These are phyloP conservation scores for Lampris incognitus DNA, from an alignment of 2,113 vertebrate genomes.

Conservation along the genomic window DNA sequence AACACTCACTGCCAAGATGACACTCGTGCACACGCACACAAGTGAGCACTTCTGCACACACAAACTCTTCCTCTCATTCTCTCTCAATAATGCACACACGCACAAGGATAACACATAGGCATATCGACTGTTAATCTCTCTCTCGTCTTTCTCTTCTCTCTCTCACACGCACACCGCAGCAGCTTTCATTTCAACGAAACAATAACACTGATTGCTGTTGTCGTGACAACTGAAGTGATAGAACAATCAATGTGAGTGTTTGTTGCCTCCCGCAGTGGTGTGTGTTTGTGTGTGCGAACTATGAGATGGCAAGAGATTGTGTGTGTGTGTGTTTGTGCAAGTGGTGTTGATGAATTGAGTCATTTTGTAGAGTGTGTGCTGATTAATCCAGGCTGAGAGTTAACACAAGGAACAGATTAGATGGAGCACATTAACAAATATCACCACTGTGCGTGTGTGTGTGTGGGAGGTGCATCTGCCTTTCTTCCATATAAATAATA, in stretches of 20 bases:
- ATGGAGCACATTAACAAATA: conserved; percentile 77
- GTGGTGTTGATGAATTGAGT: conserved; percentile 75
- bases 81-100: conserved; percentile 3
- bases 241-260: conserved; percentile 79
- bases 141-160: conserved; percentile 6
- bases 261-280: conserved; percentile 46
- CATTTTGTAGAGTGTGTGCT: conserved; percentile 78
- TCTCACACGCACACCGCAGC: conserved; percentile 12
- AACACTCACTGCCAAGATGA: conserved; percentile 20
- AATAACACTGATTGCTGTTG: conserved; percentile 79
- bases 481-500: background rate
- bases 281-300: conserved; percentile 31
- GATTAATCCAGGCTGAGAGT: conserved; percentile 77
- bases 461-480: background rate
- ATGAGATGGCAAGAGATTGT: background rate
- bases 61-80: no score
- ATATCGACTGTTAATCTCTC: background rate
- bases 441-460: conserved; percentile 36
- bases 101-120: conserved; percentile 8
- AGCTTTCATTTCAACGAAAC: conserved; percentile 76
- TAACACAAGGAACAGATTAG: conserved; percentile 77
- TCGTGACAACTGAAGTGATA: conserved; percentile 69
- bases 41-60: background rate
- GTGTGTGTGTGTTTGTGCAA: conserved; percentile 41
- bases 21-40: conserved; percentile 1